Evolutionary conservation across 2,888 invertebrate genomes (phyloP).

Genomic region (Ligdia adustata): DNA sequence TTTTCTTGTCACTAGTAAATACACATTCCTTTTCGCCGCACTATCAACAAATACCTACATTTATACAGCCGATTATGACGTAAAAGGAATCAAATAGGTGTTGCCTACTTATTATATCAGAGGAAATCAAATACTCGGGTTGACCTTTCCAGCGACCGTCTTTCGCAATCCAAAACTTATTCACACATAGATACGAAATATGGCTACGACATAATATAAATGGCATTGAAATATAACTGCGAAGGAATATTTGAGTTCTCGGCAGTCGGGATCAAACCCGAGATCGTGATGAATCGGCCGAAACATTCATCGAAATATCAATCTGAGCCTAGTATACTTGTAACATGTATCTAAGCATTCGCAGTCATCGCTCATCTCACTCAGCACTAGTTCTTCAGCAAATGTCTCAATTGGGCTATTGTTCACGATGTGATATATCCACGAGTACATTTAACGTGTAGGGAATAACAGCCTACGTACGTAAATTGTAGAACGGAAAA

Average conservation of each 20-base stretch:
- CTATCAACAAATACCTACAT: slow-evolving; percentile 3
- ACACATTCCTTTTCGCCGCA: slow-evolving; percentile 7
- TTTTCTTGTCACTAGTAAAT: slow-evolving; percentile 11
- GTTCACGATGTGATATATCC: slow-evolving; percentile 1
- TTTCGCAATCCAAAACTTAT: slow-evolving; percentile 18
- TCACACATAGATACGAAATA: slow-evolving; percentile 11
- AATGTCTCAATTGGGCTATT: slow-evolving; percentile 9
- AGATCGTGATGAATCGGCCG: slow-evolving; percentile 13
- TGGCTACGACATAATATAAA: slow-evolving; percentile 7
- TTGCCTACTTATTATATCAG: slow-evolving; percentile 22
- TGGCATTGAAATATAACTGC: slow-evolving; percentile 9
- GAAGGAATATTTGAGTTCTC: slow-evolving; percentile 13
- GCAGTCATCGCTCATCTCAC: slow-evolving; percentile 7
- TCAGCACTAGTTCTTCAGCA: background rate
- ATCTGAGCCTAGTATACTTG: slow-evolving; percentile 2
- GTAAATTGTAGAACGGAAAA: background rate
- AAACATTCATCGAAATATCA: slow-evolving; percentile 14
- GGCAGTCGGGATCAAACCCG: slow-evolving; percentile 10
- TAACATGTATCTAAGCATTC: slow-evolving; percentile 4
- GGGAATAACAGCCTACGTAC: background rate
- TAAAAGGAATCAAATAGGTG: slow-evolving; percentile 14
- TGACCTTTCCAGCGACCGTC: slow-evolving; percentile 15
- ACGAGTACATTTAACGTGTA: background rate
- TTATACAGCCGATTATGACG: slow-evolving; percentile 2
- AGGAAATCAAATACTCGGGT: slow-evolving; percentile 21